These are phyloP conservation scores for Reticulitermes lucifugus DNA, from an alignment of 2,888 invertebrate species.

Conservation along the genomic window DNA sequence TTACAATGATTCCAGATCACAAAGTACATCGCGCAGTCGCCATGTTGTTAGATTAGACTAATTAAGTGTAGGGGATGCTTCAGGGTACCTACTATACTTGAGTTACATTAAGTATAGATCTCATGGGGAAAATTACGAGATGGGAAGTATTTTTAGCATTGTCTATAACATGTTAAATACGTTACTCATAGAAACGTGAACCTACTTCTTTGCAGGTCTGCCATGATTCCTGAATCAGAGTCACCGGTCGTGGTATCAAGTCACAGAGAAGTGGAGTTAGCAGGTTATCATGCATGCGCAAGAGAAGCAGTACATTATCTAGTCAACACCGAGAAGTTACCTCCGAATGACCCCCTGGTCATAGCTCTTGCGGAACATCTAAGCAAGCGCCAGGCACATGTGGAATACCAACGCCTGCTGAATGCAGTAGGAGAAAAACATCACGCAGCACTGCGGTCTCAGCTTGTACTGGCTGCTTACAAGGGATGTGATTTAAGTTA, in stretches of 20 bases:
- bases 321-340: not conserved
- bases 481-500: slow-evolving; percentile 37
- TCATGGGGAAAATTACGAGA: too few relatives aligned
- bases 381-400: slow-evolving; percentile 5
- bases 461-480: slow-evolving; percentile 31
- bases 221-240: slow-evolving; percentile 38
- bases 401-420: slow-evolving; percentile 35
- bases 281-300: slow-evolving; percentile 19
- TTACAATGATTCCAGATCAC: too few relatives aligned
- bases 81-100: too few relatives aligned
- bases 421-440: not conserved
- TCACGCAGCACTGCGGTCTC: not conserved
- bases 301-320: slow-evolving; percentile 27
- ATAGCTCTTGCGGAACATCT: not conserved
- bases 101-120: too few relatives aligned
- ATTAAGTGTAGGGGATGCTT: too few relatives aligned
- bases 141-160: too few relatives aligned
- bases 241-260: not conserved
- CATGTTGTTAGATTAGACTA: too few relatives aligned
- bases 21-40: too few relatives aligned
- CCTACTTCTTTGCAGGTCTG: not conserved
- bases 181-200: too few relatives aligned
- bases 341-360: slow-evolving; percentile 1
- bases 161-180: too few relatives aligned
- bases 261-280: slow-evolving; percentile 23